Percentiles rank a stretch among this genome's conserved stretches.
phyloP scores from a whole-genome alignment of 30 jellyfish, hydroid and myxozoan species.

The Hydra vulgaris region DNA sequence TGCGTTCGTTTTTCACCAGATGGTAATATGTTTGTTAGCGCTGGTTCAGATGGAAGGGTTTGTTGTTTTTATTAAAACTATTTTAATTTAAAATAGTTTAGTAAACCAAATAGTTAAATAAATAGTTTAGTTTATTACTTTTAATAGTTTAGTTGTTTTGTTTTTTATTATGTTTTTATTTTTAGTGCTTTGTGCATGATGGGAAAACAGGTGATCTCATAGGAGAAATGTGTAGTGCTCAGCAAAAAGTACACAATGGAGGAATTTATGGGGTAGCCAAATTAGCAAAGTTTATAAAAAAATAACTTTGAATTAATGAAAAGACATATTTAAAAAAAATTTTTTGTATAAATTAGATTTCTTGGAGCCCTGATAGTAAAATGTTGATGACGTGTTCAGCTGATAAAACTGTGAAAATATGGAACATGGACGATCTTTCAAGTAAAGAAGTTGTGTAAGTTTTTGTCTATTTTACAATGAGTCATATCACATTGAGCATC shows the following conservation, averaged over 20 bases:
- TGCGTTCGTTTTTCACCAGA: conserved; percentile 89
- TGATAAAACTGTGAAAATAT: conserved; percentile 86
- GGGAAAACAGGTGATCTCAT: conserved; percentile 73
- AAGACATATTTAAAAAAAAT: too few species aligned
- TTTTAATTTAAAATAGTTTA: background rate
- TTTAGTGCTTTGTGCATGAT: conserved; percentile 60
- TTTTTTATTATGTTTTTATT: too few species aligned
- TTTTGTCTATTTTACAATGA: background rate
- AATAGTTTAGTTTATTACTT: too few species aligned
- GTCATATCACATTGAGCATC: too few species aligned
- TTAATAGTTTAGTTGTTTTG: too few species aligned
- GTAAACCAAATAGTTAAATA: too few species aligned
- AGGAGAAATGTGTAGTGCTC: conserved; percentile 62
- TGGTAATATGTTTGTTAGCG: conserved; percentile 76
- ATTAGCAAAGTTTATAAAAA: too few species aligned
- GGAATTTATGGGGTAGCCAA: conserved; percentile 90
- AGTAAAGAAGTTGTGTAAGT: conserved; percentile 49
- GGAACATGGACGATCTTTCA: conserved; percentile 62
- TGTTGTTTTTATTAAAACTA: background rate
- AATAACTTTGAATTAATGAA: too few species aligned
- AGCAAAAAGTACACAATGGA: conserved; percentile 78
- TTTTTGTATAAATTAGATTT: too few species aligned
- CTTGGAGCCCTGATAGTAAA: conserved; percentile 93
- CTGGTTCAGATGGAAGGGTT: conserved; percentile 93
- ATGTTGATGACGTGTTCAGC: conserved; percentile 79